Percentiles rank a stretch among this genome's conserved stretches.
These are phyloP conservation scores for Saturnia japonica DNA, from an alignment of 2,888 invertebrate species.

Conservation along the genomic window DNA sequence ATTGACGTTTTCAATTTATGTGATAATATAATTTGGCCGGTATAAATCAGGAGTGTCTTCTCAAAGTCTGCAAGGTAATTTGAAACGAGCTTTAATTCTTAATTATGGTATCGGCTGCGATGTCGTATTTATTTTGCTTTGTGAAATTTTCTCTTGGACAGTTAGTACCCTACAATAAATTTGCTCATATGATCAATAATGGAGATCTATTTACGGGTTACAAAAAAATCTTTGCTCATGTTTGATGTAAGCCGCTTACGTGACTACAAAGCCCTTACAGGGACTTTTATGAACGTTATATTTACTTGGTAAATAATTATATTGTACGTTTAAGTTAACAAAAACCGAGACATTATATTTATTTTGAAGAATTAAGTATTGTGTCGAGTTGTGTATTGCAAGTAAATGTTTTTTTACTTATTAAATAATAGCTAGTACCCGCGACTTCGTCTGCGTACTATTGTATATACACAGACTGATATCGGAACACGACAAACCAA, in stretches of 20 bases:
- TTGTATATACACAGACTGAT: too few relatives aligned
- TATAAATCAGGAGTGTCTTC: constrained; percentile 64
- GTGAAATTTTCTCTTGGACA: constrained; percentile 56
- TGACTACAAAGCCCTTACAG: constrained; percentile 18
- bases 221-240: constrained; percentile 30
- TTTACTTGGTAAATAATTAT: not conserved
- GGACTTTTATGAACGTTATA: constrained; percentile 2
- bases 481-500: too few relatives aligned
- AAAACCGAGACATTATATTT: not conserved
- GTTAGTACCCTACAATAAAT: constrained; percentile 57
- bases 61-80: constrained; percentile 62
- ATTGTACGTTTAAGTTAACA: not conserved
- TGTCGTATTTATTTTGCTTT: constrained; percentile 69
- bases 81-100: constrained; percentile 72
- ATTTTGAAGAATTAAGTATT: constrained; percentile 23
- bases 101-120: constrained; percentile 66
- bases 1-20: constrained; percentile 64
- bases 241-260: constrained; percentile 32
- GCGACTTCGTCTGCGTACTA: too few relatives aligned
- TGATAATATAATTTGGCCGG: constrained; percentile 60
- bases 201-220: constrained; percentile 49
- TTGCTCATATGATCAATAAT: constrained; percentile 63
- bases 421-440: too few relatives aligned
- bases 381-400: not conserved
- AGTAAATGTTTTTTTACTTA: not conserved